Base-by-base conservation (phyloP, 1,140 invertebrate genomes). In the Solenopsis fugax region DNA sequence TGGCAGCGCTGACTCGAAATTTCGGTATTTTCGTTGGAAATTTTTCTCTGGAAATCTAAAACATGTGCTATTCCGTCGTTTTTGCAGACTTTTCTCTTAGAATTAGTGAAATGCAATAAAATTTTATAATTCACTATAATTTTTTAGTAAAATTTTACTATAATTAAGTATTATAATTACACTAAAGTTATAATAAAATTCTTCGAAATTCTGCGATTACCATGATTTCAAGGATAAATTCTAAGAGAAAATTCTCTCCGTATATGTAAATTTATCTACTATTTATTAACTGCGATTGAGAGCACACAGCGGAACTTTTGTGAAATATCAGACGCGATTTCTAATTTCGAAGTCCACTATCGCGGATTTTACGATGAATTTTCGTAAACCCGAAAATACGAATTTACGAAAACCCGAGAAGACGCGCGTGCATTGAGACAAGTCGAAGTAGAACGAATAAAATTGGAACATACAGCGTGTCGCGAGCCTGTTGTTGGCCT, bases 401-500 rank as follows among this genome's bases (percentile, higher is more conserved):
- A 29, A 29, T 29, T 29, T 10, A 54, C 6, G 73, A 80, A 85
- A 78, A 67, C 65, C 37, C 29, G 48, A 24, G 12, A 48, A 29
- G 29, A 48, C 60, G 41, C 64, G 52, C 76, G n/a, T 69, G 50
- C 76, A 86, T 50, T n/a, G 76, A 41, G 65, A 41, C n/a, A 37
- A 72, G 65, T 82, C 54, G 12, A 78, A 77, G 21, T 72, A 24
- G 29, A 73, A 90, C 16, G 73, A 84, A 80, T 67, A 60, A 89
- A 87, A 85, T 87, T 87, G 85, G 60, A 86, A 94, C 94, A 93
- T 90, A 95, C 94, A 95, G 82, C 94, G 94, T 58, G 93, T 95
- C 62, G 87, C 92, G 77, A 95, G 92, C 78, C 94, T 92, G 93
- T 94, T 95, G 92, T 95, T 95, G 87, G 93, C 91, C 80, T 93